A percentile compares a stretch with the other conserved stretches of the same genome.
Conservation (phyloP, 2,888 invertebrate species). For the Timema cristinae region DNA sequence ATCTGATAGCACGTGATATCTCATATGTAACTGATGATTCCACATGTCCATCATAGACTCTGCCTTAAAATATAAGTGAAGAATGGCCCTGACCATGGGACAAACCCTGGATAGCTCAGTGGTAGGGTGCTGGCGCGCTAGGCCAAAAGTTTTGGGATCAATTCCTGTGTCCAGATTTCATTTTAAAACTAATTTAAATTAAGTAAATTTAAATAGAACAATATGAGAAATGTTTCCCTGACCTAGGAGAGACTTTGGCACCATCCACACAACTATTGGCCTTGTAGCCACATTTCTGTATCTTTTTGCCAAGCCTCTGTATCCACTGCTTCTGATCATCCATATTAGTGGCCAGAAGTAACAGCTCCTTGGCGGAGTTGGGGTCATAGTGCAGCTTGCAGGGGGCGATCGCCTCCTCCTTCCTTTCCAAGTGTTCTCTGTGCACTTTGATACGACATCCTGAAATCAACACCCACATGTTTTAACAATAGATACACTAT, state of each 20-base stretch:
- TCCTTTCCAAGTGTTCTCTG: slow-evolving; percentile 88
- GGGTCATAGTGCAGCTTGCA: slow-evolving; percentile 97
- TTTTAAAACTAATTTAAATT: too few relatives aligned
- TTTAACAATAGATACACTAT: too few relatives aligned
- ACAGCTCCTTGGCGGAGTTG: slow-evolving; percentile 86
- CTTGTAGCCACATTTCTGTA: slow-evolving; percentile 90
- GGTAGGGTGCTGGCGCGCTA: too few relatives aligned
- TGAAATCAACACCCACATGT: slow-evolving; percentile 41
- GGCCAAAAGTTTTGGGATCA: too few relatives aligned
- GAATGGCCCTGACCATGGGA: too few relatives aligned
- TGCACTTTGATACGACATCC: slow-evolving; percentile 97
- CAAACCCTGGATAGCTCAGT: too few relatives aligned
- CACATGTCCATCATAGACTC: too few relatives aligned
- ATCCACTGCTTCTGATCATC: slow-evolving; percentile 95
- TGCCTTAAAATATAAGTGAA: too few relatives aligned
- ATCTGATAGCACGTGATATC: too few relatives aligned
- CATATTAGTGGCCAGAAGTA: slow-evolving; percentile 78
- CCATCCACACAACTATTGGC: slow-evolving; percentile 64
- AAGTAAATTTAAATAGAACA: too few relatives aligned
- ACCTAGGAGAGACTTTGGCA: slow-evolving; percentile 73
- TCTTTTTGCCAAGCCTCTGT: slow-evolving; percentile 81
- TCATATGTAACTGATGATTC: too few relatives aligned
- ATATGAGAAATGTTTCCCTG: slow-evolving; percentile 40
- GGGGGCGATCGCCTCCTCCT: slow-evolving; percentile 79
- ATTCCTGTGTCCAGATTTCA: too few relatives aligned